Percentiles rank a stretch among this genome's conserved stretches.
phyloP scores from a whole-genome alignment of 2,113 vertebrate species.

The Aramus guarauna region DNA sequence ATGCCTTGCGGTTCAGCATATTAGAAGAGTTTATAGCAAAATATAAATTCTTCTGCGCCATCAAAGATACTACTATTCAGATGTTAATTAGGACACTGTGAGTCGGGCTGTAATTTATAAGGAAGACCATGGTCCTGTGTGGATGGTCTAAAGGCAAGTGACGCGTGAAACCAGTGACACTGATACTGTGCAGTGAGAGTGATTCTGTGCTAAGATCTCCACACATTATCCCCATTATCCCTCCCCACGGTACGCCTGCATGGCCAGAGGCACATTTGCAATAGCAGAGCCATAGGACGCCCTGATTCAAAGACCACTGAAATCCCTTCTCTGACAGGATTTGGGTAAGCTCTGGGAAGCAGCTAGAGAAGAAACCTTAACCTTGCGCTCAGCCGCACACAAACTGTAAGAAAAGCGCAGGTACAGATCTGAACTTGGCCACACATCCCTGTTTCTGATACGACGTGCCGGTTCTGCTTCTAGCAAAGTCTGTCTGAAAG shows the following conservation, averaged over 20 bases:
- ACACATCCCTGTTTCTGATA: background rate
- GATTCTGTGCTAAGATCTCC: background rate
- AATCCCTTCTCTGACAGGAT: background rate
- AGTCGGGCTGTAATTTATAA: background rate
- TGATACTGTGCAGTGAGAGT: background rate
- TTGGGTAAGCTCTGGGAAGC: background rate
- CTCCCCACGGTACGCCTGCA: rapidly evolving
- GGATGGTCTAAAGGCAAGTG: background rate
- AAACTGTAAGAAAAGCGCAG: background rate
- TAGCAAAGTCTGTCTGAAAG: background rate
- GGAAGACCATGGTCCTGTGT: background rate
- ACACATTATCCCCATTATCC: background rate
- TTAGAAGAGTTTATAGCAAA: background rate
- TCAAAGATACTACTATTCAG: background rate
- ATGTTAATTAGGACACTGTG: background rate
- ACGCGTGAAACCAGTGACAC: background rate
- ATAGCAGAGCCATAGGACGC: background rate
- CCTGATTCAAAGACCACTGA: background rate
- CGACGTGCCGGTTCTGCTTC: background rate
- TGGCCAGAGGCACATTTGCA: background rate
- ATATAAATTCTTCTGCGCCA: background rate
- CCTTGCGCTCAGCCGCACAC: background rate
- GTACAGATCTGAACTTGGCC: background rate
- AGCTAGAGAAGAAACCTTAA: background rate
- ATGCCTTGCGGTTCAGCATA: background rate